Evolutionary conservation across 2,113 vertebrate genomes (phyloP).

Genomic region (Microtus oregoni): DNA sequence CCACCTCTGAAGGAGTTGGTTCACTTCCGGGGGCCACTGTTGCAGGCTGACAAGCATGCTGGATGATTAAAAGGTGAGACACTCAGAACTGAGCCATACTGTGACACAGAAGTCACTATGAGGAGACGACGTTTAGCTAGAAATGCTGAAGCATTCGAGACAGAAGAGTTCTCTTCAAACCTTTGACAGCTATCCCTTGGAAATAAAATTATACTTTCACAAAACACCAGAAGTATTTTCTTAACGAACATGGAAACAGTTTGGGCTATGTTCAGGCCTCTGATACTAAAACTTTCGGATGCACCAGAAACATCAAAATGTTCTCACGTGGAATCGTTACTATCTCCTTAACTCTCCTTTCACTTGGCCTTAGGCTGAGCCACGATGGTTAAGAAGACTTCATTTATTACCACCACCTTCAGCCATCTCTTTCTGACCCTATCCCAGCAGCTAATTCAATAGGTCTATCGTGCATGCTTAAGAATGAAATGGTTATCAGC

Average conservation of each 20-base stretch:
- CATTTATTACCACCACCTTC: neutral
- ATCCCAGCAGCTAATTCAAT: neutral
- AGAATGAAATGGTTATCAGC: neutral
- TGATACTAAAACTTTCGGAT: constrained; percentile 30
- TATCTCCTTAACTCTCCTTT: constrained; percentile 5
- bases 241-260: constrained; percentile 26
- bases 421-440: neutral
- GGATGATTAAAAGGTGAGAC: neutral
- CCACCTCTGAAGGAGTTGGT: neutral
- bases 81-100: neutral
- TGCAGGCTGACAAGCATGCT: neutral
- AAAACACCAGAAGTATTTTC: constrained; percentile 31
- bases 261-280: neutral
- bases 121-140: neutral
- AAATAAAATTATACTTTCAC: constrained; percentile 25
- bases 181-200: constrained; percentile 15
- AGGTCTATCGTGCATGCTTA: neutral
- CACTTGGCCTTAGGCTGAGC: neutral
- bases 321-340: neutral
- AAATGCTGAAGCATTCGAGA: neutral
- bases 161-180: constrained; percentile 22
- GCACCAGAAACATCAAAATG: constrained; percentile 33
- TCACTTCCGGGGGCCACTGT: neutral
- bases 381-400: neutral
- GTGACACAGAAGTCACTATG: neutral